phyloP scores from a whole-genome alignment of 64 coral and sea anemone species.

The Dendrophyllia cribrosa region DNA sequence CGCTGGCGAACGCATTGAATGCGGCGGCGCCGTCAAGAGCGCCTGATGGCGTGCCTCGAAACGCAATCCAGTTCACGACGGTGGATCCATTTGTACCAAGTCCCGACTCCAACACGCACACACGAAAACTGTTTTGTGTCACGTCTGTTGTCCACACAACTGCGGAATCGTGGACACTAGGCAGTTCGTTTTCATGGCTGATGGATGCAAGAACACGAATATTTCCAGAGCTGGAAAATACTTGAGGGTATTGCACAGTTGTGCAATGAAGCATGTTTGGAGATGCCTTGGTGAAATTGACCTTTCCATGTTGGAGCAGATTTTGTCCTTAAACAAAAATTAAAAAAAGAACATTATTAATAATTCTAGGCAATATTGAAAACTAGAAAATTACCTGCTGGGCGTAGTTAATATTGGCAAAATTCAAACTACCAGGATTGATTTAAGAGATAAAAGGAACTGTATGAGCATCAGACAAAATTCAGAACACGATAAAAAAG shows the following conservation, averaged over 20 bases:
- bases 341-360: not conserved
- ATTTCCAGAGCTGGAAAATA: conserved; percentile 40
- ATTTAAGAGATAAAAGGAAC: too few species aligned
- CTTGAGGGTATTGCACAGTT: conserved; percentile 44
- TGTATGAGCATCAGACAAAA: too few species aligned
- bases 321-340: conserved; percentile 1
- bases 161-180: conserved; percentile 54
- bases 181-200: conserved; percentile 6
- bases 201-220: conserved; percentile 53
- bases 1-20: conserved; percentile 63
- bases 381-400: too few species aligned
- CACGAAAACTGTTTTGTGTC: conserved; percentile 36
- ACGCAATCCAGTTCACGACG: conserved; percentile 60
- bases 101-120: conserved; percentile 60
- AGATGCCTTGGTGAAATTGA: conserved; percentile 39
- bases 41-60: conserved; percentile 49
- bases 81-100: conserved; percentile 58
- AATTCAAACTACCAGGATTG: too few species aligned
- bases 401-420: too few species aligned
- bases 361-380: too few species aligned
- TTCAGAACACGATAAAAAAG: too few species aligned
- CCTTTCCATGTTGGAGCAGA: conserved; percentile 62
- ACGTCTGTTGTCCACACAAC: conserved; percentile 60
- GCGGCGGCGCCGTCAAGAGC: conserved; percentile 44
- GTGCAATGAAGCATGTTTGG: conserved; percentile 37